Base-by-base conservation (phyloP, 1,140 invertebrate genomes). In the Trachymyrmex septentrionalis region DNA sequence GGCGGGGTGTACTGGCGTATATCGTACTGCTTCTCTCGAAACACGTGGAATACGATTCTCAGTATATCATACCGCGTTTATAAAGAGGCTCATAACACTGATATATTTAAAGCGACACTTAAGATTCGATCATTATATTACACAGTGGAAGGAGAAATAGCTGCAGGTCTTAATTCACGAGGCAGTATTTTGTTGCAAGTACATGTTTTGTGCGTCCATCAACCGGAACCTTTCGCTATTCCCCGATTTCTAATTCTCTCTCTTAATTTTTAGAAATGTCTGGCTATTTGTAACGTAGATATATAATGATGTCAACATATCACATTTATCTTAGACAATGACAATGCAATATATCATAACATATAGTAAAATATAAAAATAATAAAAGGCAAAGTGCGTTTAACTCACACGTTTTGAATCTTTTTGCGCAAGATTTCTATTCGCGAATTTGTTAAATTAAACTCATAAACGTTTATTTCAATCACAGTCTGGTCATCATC, bases 21-120 rank as follows among this genome's bases (percentile, higher is more conserved):
- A 66, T n/a, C 14, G 27, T 59, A 63, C 44, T 50, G 14, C 44
- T 57, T 85, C 38, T 67, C 55, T 27, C 48, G 48, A 55, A 80
- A 80, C 44, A 14, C n/a, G 53, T 69, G 38, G 55, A 86, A 80
- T 80, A 80, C 55, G 63, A 82, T 64, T 64, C 50, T 30, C 50
- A 7, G 10, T 24, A 50, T 44, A 50, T 27, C 24, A 30, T 12
- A 16, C 5, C 48, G 34, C 44, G 34, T 75, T 88, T 88, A 86
- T 86, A 88, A 81, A 53, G 55, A 61, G 3, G 0, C 50, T 6
- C 3, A 7, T 38, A 30, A 71, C n/a, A 24, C 27, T 10, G 0
- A 34, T 4, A 9, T 57, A 57, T 71, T 34, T 50, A 27, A 34
- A 34, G 14, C 3, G 14, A 55, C 50, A 16, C 34, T 48, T 73